These are phyloP conservation scores for Chaetodon trifascialis DNA, from an alignment of 2,113 vertebrate species.

Conservation along the genomic window DNA sequence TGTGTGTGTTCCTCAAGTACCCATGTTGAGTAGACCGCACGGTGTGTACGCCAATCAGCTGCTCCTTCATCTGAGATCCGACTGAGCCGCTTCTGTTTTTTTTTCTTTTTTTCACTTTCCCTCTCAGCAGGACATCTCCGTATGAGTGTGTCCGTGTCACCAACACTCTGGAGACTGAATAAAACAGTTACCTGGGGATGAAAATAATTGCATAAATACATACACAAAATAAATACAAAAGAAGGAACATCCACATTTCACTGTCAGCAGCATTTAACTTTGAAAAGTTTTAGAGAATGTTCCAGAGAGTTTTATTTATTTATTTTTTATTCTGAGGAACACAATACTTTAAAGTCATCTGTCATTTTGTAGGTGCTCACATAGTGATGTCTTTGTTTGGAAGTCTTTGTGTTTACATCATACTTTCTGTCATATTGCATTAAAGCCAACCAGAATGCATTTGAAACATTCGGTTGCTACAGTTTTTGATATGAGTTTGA, in stretches of 20 bases:
- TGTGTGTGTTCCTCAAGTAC: slow-evolving; percentile 42
- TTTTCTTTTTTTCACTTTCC: background rate
- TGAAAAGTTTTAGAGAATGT: slow-evolving; percentile 17
- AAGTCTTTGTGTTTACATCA: slow-evolving; percentile 26
- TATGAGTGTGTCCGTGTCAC: slow-evolving; percentile 27
- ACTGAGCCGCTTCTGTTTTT: slow-evolving; percentile 30
- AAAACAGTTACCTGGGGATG: slow-evolving; percentile 37
- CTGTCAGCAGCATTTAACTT: slow-evolving; percentile 26
- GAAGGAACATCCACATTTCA: slow-evolving; percentile 4
- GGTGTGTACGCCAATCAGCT: slow-evolving; percentile 61
- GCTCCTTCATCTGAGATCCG: slow-evolving; percentile 54
- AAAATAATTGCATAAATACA: slow-evolving; percentile 44
- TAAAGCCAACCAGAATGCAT: background rate
- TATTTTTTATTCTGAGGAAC: background rate
- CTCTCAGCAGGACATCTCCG: slow-evolving; percentile 35
- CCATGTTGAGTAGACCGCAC: slow-evolving; percentile 48
- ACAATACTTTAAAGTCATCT: background rate
- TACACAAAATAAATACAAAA: slow-evolving; percentile 4
- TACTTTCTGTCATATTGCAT: slow-evolving; percentile 8
- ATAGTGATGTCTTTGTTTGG: slow-evolving; percentile 7
- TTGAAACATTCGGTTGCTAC: background rate
- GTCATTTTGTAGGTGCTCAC: slow-evolving; percentile 29
- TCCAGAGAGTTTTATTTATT: background rate
- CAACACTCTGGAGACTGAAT: slow-evolving; percentile 19
- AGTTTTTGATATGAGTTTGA: slow-evolving; percentile 30